phyloP scores from a whole-genome alignment of 2,113 vertebrate species.

The Strigops habroptila region DNA sequence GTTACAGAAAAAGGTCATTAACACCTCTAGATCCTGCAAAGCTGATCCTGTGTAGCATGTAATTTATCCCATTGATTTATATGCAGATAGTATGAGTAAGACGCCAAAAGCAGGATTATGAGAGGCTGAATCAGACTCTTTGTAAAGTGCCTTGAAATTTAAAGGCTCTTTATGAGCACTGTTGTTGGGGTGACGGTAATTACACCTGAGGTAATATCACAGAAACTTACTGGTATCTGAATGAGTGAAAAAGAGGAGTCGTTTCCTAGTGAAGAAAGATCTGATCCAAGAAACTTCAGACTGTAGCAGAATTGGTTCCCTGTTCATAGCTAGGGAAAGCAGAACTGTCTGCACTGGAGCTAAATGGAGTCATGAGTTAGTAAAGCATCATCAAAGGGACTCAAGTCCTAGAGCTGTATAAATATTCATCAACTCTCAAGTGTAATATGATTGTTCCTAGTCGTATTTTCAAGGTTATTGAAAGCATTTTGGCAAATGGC shows the following conservation, averaged over 20 bases:
- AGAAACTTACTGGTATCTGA: background rate
- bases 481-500: background rate
- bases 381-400: background rate
- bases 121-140: slow-evolving; percentile 18
- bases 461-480: background rate
- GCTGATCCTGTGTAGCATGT: background rate
- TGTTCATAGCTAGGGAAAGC: background rate
- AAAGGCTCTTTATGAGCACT: background rate
- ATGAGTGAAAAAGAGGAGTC: background rate
- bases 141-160: background rate
- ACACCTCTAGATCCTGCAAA: background rate
- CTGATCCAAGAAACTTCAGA: background rate
- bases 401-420: background rate
- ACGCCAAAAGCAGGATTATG: background rate
- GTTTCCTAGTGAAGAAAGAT: background rate
- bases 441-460: background rate
- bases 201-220: background rate
- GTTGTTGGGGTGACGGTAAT: background rate
- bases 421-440: background rate
- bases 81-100: slow-evolving; percentile 13
- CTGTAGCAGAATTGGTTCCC: background rate
- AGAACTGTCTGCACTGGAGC: background rate
- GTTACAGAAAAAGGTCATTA: background rate
- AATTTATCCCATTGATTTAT: slow-evolving; percentile 6
- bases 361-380: background rate